Base-by-base conservation (phyloP, 1,140 invertebrate genomes). In the Proctacanthus coquilletti region DNA sequence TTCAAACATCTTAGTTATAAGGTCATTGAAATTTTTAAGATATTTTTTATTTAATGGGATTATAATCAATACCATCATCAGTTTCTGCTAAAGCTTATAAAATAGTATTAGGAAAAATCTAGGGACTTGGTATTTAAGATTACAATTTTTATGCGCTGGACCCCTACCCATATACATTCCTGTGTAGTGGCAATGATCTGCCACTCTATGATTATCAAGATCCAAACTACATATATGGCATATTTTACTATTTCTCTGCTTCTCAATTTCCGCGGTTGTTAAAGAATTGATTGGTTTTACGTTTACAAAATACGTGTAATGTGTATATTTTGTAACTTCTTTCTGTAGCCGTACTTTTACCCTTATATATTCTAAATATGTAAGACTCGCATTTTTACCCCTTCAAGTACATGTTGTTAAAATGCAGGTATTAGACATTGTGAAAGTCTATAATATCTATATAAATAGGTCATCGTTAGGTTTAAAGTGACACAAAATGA, bases 31-130 rank as follows among this genome's bases (percentile, higher is more conserved):
- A 50, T 47, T 40, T 49, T 52, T 20, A 48, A n/a, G n/a, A n/a
- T n/a, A n/a, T 46, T 42, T 64, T 55, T 39, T 53, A 52, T 25
- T 53, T 60, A 21, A 56, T 50, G 1, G 56, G 54, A 21, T 62
- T 57, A 19, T 54, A 42, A 15, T 43, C 42, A 18, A 61, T 55
- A 20, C 49, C 17, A 4, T 45, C 46, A 18, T 48, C 41, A 46
- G 48, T 39, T 13, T 45, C 33, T 23, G 43, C 36, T 5, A 61
- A 30, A 35, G 45, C 49, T 37, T 53, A 48, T 56, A 51, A 35
- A 60, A 61, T 38, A 58, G 44, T 17, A 63, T 42, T 18, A 59
- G 56, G 39, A 62, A 38, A 41, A 55, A 53, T 40, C 45, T 43
- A 19, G 41, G 8, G 23, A 49, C 34, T 45, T 52, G 41, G 45